Conservation (phyloP, 2,888 invertebrate genomes). For the Agapostemon virescens region DNA sequence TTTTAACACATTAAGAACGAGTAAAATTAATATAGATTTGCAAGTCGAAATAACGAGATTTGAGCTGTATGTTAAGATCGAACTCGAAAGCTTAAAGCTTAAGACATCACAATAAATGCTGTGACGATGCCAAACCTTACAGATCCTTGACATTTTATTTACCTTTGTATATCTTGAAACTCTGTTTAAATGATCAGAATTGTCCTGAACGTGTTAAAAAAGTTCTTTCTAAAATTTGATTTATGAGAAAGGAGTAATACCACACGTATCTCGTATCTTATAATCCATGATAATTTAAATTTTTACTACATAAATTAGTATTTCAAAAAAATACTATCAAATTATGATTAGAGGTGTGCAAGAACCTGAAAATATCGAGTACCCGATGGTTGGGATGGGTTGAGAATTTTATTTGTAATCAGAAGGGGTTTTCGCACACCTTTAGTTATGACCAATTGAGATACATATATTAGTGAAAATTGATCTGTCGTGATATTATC, state of each 20-base stretch:
- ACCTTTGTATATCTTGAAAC: not conserved
- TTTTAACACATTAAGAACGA: not conserved
- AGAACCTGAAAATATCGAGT: not conserved
- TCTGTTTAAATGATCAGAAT: not conserved
- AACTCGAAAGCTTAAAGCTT: not conserved
- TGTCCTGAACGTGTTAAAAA: not conserved
- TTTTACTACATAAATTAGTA: conserved; percentile 8
- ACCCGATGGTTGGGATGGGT: not conserved
- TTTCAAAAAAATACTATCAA: not conserved
- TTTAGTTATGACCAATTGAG: not conserved
- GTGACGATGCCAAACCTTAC: not conserved
- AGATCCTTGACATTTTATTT: not conserved
- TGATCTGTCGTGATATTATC: not conserved
- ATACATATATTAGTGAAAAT: conserved; percentile 15
- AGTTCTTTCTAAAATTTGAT: not conserved
- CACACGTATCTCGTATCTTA: not conserved
- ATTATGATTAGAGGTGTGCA: not conserved
- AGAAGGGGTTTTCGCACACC: not conserved
- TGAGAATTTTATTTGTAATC: not conserved
- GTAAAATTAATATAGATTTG: not conserved
- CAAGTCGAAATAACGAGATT: not conserved
- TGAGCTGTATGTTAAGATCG: not conserved
- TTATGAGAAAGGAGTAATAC: not conserved
- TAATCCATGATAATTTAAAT: conserved; percentile 9
- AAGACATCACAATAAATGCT: not conserved